A percentile compares a stretch with the other conserved stretches of the same genome.
phyloP scores from a whole-genome alignment of 1,140 invertebrate genomes.

The Bombus sibiricus region DNA sequence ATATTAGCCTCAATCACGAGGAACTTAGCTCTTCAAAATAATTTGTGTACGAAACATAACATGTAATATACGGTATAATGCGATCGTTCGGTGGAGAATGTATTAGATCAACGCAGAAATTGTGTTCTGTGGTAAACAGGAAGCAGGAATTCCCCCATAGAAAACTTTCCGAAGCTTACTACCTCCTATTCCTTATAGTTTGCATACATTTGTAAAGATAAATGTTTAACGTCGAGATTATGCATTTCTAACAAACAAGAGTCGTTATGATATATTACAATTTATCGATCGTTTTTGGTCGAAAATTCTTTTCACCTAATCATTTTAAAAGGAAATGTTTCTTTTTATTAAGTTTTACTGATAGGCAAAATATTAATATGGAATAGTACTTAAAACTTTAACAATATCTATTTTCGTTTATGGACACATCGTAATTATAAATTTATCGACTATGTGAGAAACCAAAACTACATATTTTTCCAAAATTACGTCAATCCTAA shows the following conservation, averaged over 20 bases:
- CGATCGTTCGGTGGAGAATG: neutral
- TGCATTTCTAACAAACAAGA: neutral
- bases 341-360: too few relatives aligned
- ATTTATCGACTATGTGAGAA: too few relatives aligned
- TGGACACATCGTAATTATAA: too few relatives aligned
- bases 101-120: constrained; percentile 21
- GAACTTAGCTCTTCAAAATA: neutral
- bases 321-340: too few relatives aligned
- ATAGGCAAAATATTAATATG: too few relatives aligned
- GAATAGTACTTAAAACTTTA: too few relatives aligned
- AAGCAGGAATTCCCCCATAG: constrained; percentile 1
- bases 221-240: neutral
- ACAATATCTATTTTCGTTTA: too few relatives aligned
- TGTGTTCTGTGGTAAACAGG: constrained; percentile 2
- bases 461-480: too few relatives aligned
- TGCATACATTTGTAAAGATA: neutral
- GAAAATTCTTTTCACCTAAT: neutral
- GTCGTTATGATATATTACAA: too few relatives aligned
- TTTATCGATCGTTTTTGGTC: neutral
- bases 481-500: too few relatives aligned
- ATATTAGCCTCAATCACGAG: neutral
- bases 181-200: neutral
- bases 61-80: neutral
- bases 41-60: neutral
- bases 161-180: neutral